Evolutionary conservation across 2,888 invertebrate species (phyloP).

Genomic region (Sminthurides aquaticus): DNA sequence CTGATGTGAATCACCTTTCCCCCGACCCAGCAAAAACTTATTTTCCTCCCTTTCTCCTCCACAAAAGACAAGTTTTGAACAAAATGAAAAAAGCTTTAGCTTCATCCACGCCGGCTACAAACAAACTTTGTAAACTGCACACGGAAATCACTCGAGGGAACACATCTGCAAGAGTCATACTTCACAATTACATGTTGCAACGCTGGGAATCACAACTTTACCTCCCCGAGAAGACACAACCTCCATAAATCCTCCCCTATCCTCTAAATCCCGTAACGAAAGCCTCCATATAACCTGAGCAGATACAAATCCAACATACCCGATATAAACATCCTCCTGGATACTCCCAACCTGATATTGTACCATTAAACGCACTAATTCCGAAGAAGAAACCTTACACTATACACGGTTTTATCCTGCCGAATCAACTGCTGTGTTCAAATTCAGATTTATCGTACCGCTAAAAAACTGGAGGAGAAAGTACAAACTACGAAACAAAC

Average conservation of each 20-base stretch:
- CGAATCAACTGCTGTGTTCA: neutral
- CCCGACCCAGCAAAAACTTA: neutral
- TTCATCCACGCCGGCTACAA: neutral
- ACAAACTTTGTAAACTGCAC: slow-evolving; percentile 4
- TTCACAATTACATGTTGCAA: neutral
- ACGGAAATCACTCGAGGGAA: neutral
- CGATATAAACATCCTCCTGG: no score
- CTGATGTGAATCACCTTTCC: neutral
- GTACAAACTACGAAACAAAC: no score
- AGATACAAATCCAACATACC: no score
- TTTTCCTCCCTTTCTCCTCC: neutral
- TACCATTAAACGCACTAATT: neutral
- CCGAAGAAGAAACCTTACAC: neutral
- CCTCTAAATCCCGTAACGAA: no score
- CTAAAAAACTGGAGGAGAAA: no score
- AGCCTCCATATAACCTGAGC: no score
- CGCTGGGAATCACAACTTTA: neutral
- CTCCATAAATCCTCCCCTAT: neutral
- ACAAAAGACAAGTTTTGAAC: neutral
- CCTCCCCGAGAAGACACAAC: neutral
- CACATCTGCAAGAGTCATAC: neutral
- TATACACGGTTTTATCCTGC: neutral
- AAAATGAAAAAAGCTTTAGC: slow-evolving; percentile 1
- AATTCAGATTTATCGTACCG: neutral
- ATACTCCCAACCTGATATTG: no score